Base-by-base conservation (phyloP, 1,140 invertebrate species). In the Megathymus violae region DNA sequence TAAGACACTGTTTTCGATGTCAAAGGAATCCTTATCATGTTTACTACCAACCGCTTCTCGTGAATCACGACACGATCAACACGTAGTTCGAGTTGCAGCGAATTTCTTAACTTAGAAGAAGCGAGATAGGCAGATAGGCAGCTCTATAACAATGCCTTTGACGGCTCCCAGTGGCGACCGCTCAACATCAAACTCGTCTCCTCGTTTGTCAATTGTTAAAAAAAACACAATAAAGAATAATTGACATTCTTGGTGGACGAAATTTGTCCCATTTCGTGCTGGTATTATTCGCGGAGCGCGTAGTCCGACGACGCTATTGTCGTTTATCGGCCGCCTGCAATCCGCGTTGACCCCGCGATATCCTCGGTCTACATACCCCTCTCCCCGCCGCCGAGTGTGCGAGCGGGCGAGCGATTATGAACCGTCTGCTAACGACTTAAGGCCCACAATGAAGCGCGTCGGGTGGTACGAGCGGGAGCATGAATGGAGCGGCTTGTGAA, bases 401-500 rank as follows among this genome's bases (percentile, higher is more conserved):
- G 9, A 15, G 4, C 13, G 25, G 31, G 17, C 69, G 62, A 34
- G 22, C 65, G 52, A 87, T 63, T 77, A 1, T 80, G 46, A 67
- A 72, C 76, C 69, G 66, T 85, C 66, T 56, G 6, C 4, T 4
- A 52, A 22, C 47, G 54, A 72, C 61, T 73, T 81, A 84, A 74
- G 71, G 78, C 62, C 56, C 56, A 80, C 36, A 79, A 83, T 82
- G 25, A 64, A 25, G 13, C 36, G 71, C 13, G 9, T 16, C 4
- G 0, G 7, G 13, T 34, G 43, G 38, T 64, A 61, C 73, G 67
- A 79, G 74, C 85, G 74, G 77, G 77, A 81, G 76, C 78, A 91
- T 91, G 86, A 91, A 91, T 91, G 86, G 80, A 80, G 73, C 74
- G 76, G 77, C 80, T 89, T 84, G 78, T 91, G 88, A 91, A 91